These are phyloP conservation scores for Sweltsa coloradensis DNA, from an alignment of 1,140 invertebrate species.

Conservation along the genomic window DNA sequence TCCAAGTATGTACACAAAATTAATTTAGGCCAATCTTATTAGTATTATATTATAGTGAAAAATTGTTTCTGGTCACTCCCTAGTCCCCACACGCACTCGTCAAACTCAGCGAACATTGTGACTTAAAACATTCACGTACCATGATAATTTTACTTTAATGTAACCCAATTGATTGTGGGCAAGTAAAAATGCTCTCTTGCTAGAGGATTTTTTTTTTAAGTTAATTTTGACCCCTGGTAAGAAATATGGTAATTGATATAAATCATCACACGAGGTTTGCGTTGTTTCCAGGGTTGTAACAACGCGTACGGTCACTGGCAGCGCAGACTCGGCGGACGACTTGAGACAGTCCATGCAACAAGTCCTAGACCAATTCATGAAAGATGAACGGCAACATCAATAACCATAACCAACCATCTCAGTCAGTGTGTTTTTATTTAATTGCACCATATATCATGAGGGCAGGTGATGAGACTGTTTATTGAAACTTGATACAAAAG, in stretches of 20 bases:
- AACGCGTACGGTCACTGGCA: conserved; percentile 29
- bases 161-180: conserved; percentile 1
- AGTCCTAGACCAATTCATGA: conserved; percentile 40
- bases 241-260: conserved; percentile 3
- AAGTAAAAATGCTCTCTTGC: background rate
- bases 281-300: conserved; percentile 36
- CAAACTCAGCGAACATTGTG: background rate
- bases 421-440: too few species aligned
- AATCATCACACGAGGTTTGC: conserved; percentile 10
- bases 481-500: too few species aligned
- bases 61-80: background rate
- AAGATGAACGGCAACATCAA: conserved; percentile 29
- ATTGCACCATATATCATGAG: too few species aligned
- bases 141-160: background rate
- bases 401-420: too few species aligned
- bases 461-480: too few species aligned
- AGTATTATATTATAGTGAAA: background rate
- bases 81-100: background rate
- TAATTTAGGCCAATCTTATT: background rate
- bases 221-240: background rate
- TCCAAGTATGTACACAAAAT: background rate
- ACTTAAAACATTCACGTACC: background rate
- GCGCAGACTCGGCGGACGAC: conserved; percentile 27
- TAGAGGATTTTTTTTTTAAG: background rate
- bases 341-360: conserved; percentile 39